Conservation (phyloP, 2,888 invertebrate species). For the Stenurella melanura region DNA sequence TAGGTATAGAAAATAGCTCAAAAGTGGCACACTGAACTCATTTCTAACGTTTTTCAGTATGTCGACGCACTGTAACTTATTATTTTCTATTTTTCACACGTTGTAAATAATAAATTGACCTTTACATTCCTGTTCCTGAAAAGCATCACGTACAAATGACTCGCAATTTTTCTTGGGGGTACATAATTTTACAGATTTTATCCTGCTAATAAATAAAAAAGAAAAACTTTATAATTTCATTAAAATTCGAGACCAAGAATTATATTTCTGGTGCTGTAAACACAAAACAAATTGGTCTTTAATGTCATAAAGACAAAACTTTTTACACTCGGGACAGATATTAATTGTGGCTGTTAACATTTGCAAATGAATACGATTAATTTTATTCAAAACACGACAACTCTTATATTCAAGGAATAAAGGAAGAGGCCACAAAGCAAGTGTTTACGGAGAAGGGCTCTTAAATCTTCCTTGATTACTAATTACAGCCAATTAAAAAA, state of each 20-base stretch:
- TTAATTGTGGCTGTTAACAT: constrained; percentile 53
- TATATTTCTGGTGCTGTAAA: constrained; percentile 39
- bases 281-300: constrained; percentile 51
- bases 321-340: constrained; percentile 52
- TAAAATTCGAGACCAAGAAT: constrained; percentile 32
- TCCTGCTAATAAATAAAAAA: constrained; percentile 41
- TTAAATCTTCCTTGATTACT: constrained; percentile 52
- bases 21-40: too few species aligned
- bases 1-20: too few species aligned
- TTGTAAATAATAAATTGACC: background rate
- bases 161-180: constrained; percentile 28
- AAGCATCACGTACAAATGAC: constrained; percentile 8
- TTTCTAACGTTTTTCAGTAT: too few species aligned
- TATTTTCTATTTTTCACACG: too few species aligned
- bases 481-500: constrained; percentile 55
- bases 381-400: constrained; percentile 50
- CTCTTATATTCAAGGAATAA: constrained; percentile 42
- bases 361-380: constrained; percentile 54
- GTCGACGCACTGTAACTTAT: too few species aligned
- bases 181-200: constrained; percentile 34
- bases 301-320: constrained; percentile 51
- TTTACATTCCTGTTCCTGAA: background rate
- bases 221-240: constrained; percentile 42
- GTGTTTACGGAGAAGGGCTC: constrained; percentile 45
- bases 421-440: constrained; percentile 43